Percentiles rank a stretch among this genome's conserved stretches.
Evolutionary conservation across 2,113 vertebrate genomes (phyloP).

Genomic region (Xiphophorus hellerii): DNA sequence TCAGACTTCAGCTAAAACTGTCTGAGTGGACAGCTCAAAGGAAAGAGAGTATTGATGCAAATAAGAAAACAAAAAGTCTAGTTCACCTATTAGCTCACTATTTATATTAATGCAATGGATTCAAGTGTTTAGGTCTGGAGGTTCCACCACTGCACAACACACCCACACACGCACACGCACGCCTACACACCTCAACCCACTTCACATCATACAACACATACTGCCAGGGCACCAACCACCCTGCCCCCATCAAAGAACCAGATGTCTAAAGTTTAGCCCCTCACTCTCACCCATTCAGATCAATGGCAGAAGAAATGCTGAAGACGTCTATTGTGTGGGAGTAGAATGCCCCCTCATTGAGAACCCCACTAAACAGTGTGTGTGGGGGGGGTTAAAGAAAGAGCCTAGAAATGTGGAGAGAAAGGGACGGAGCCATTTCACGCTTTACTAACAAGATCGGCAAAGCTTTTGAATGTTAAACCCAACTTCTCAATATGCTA

Average conservation of each 20-base stretch:
- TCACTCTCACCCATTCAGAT: slow-evolving; percentile 72
- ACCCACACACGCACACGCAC: slow-evolving; percentile 15
- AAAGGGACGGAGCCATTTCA: slow-evolving; percentile 75
- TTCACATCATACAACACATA: slow-evolving; percentile 57
- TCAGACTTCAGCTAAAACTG: not conserved
- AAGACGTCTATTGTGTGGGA: slow-evolving; percentile 76
- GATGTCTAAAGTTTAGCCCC: slow-evolving; percentile 78
- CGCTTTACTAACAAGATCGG: slow-evolving; percentile 80
- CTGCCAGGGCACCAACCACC: slow-evolving; percentile 42
- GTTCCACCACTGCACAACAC: not conserved
- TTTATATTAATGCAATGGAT: slow-evolving; percentile 34
- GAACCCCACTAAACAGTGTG: slow-evolving; percentile 22
- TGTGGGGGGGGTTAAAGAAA: not conserved
- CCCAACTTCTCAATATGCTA: slow-evolving; percentile 76
- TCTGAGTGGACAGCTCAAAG: not conserved
- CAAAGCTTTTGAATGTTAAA: slow-evolving; percentile 81
- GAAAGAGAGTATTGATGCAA: not conserved
- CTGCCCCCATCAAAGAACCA: slow-evolving; percentile 70
- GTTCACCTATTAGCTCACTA: slow-evolving; percentile 27
- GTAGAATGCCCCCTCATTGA: slow-evolving; percentile 74
- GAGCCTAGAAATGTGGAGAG: slow-evolving; percentile 33
- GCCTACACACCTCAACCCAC: slow-evolving; percentile 22
- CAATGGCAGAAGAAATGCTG: slow-evolving; percentile 75
- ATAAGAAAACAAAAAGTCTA: not conserved
- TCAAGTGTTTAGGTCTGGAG: slow-evolving; percentile 22